A percentile compares a stretch with the other conserved stretches of the same genome.
phyloP scores from a whole-genome alignment of 2,797 vertebrate genomes.

The Fistularia commersonii region DNA sequence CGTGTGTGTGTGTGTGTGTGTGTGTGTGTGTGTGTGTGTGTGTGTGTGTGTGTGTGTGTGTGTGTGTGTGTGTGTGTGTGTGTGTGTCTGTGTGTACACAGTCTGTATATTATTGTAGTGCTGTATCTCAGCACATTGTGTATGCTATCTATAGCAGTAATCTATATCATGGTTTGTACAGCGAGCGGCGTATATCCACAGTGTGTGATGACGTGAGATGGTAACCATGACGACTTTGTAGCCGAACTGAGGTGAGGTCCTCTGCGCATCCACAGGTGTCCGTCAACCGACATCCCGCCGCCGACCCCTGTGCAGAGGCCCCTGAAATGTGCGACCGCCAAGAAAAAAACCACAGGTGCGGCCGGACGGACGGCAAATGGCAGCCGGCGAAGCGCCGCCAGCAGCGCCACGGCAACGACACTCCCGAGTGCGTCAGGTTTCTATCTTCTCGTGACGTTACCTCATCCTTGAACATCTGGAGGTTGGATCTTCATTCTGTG shows the following conservation, averaged over 20 bases:
- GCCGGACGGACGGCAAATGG: constrained; percentile 39
- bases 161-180: too few species aligned
- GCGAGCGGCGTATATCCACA: too few species aligned
- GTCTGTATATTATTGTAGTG: too few species aligned
- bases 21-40: constrained; percentile 19
- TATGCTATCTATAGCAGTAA: too few species aligned
- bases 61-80: constrained; percentile 18
- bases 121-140: too few species aligned
- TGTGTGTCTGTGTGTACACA: constrained; percentile 6
- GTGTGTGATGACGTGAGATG: too few species aligned
- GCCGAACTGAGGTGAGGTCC: too few species aligned
- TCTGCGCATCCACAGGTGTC: too few species aligned
- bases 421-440: constrained; percentile 50
- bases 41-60: constrained; percentile 20
- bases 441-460: background rate
- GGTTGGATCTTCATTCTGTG: background rate
- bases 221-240: too few species aligned
- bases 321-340: constrained; percentile 38
- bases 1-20: constrained; percentile 9
- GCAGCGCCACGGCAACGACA: constrained; percentile 19
- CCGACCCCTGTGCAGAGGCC: constrained; percentile 7
- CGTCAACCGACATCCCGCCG: too few species aligned
- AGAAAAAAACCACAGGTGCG: constrained; percentile 40
- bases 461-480: background rate
- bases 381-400: constrained; percentile 47